Percentiles rank a stretch among this genome's conserved stretches.
phyloP scores from a whole-genome alignment of 1,140 invertebrate species.

The Drosophila eugracilis region DNA sequence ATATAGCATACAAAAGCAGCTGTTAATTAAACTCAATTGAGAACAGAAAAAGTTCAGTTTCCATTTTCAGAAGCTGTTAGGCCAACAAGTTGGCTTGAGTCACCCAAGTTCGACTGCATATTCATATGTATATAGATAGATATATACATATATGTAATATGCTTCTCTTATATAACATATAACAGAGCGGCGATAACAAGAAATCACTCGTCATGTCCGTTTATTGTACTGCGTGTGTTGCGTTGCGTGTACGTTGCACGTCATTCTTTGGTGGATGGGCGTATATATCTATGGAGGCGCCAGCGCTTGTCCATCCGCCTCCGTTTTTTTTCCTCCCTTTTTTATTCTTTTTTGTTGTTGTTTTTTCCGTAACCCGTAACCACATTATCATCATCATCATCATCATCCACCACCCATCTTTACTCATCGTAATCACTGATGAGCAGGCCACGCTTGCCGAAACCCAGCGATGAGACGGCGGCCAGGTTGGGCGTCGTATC shows the following conservation, averaged over 20 bases:
- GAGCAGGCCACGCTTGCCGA: conserved; percentile 78
- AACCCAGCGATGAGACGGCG: conserved; percentile 63
- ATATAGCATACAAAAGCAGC: conserved; percentile 13
- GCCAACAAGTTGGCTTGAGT: conserved; percentile 28
- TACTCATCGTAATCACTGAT: conserved; percentile 78
- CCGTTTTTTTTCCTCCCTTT: too few relatives aligned
- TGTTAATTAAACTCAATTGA: conserved; percentile 46
- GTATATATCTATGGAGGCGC: conserved; percentile 31
- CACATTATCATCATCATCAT: too few relatives aligned
- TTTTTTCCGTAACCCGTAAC: conserved; percentile 1
- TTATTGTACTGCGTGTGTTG: conserved; percentile 49
- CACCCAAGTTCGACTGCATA: conserved; percentile 40
- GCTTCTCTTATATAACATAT: conserved; percentile 27
- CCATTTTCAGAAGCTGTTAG: conserved; percentile 13
- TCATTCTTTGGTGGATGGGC: conserved; percentile 56
- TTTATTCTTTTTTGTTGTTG: neutral
- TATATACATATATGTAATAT: neutral
- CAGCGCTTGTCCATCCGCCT: conserved; percentile 43
- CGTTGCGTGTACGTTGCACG: conserved; percentile 45
- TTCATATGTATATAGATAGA: neutral
- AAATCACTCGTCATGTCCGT: conserved; percentile 46
- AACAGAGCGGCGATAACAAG: conserved; percentile 46
- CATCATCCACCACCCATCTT: neutral
- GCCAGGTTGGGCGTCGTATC: conserved; percentile 57
- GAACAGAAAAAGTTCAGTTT: too few relatives aligned